A percentile compares a stretch with the other conserved stretches of the same genome.
Evolutionary conservation across 2,888 invertebrate genomes (phyloP).

Genomic region (Protodeltote pygarga): DNA sequence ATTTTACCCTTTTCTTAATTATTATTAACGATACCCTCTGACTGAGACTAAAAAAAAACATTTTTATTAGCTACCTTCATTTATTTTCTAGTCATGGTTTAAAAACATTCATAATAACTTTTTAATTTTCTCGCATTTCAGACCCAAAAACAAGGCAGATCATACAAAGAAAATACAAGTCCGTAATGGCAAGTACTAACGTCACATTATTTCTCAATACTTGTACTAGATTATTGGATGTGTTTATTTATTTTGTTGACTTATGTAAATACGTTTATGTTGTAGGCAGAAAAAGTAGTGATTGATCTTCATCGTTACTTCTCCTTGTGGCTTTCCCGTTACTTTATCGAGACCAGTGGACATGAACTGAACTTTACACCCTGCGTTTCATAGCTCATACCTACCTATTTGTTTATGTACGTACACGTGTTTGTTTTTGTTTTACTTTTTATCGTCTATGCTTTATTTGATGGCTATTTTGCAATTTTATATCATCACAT

Average conservation of each 20-base stretch:
- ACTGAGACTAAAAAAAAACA: no score
- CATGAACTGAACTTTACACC: constrained; percentile 72
- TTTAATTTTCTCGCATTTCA: no score
- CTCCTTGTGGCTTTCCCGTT: constrained; percentile 89
- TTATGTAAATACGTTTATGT: constrained; percentile 73
- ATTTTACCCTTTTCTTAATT: constrained; percentile 2
- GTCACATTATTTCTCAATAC: constrained; percentile 8
- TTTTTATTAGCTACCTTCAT: no score
- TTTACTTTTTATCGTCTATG: constrained; percentile 26
- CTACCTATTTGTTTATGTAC: constrained; percentile 76
- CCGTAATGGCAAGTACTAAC: constrained; percentile 95
- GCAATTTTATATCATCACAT: not conserved
- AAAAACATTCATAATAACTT: no score
- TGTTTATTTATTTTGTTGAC: constrained; percentile 26
- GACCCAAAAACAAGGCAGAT: constrained; percentile 99
- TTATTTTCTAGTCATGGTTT: no score
- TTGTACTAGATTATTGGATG: constrained; percentile 47
- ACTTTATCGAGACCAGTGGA: constrained; percentile 76
- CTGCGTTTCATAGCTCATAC: constrained; percentile 74
- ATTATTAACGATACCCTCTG: not conserved
- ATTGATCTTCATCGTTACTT: constrained; percentile 93
- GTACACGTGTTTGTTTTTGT: constrained; percentile 63
- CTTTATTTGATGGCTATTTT: constrained; percentile 19
- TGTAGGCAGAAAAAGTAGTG: constrained; percentile 92
- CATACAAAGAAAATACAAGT: constrained; percentile 98